Conservation (phyloP, 2,113 vertebrate genomes). For the Perccottus glenii region DNA sequence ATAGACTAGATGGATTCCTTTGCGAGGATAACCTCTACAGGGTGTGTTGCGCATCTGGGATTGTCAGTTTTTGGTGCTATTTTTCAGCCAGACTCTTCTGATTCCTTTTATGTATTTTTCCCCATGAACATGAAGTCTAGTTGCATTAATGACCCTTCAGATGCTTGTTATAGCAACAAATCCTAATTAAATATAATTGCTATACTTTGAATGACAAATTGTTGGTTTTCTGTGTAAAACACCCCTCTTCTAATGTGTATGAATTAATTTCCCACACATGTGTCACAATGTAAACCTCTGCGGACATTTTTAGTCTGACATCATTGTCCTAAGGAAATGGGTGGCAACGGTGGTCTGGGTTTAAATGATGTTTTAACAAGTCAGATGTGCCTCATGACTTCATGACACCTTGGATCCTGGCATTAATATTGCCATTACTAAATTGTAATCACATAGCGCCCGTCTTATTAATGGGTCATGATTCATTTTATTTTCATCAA, state of each 20-base stretch:
- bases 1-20: slow-evolving; percentile 37
- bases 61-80: neutral
- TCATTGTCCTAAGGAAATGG: slow-evolving; percentile 14
- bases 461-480: too few relatives aligned
- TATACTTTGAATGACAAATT: neutral
- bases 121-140: neutral
- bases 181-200: neutral
- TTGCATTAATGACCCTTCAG: neutral
- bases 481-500: neutral
- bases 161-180: neutral
- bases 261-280: slow-evolving; percentile 19
- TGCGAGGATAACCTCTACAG: slow-evolving; percentile 10
- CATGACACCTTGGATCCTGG: neutral
- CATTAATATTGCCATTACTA: neutral
- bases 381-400: slow-evolving; percentile 6
- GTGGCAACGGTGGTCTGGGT: slow-evolving; percentile 14
- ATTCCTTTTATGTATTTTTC: neutral
- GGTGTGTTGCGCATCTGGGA: slow-evolving; percentile 5
- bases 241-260: neutral
- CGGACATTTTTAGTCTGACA: neutral
- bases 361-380: neutral
- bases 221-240: too few relatives aligned
- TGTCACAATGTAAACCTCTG: slow-evolving; percentile 24
- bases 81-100: neutral
- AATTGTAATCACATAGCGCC: neutral